Evolutionary conservation across 2,113 vertebrate species (phyloP), one percentile per base, ranked within the genome.

Genomic region (Halcyon malimbica): DNA sequence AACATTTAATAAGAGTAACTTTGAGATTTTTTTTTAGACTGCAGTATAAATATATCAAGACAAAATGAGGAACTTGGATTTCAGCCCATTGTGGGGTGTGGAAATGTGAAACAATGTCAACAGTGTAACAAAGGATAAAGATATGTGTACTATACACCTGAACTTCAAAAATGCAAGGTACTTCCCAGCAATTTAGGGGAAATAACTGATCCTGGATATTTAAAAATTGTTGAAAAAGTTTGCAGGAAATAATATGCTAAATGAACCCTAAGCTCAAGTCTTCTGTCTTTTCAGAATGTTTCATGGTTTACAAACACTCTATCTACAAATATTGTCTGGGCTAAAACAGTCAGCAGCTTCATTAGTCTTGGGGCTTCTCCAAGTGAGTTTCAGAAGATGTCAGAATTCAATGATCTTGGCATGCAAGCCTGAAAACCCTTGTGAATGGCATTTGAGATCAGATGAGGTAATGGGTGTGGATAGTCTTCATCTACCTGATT

Each of bases 131-230:
- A 51, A 68, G 26, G 17, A 31, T 41, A 64, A 77, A 90, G 16
- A 53, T 39, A 31, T 3, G 7, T 11, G 20, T 57, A 33, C 11
- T 0, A 0, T 35, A 50, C 1, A 23, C 4, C 24, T n/a, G 4
- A 81, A 25, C 54, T 56, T 83, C n/a, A 78, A 28, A 92, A 92
- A 23, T 0, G 1, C 8, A 13, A 78, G 4, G 9, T 62, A 41
- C 5, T 70, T 94, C 54, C 29, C 57, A 75, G 26, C 9, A 68
- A 18, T 63, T 78, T 60, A 63, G 24, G 9, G 35, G 7, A 68
- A 26, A 33, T 46, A 63, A 53, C 9, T 83, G 83, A 46, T 57
- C 24, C 16, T 59, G 15, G 25, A 31, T 46, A 54, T 59, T 50
- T 57, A 26, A 80, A 90, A 57, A 50, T 48, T 4, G 6, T 31